These are phyloP conservation scores for Phycodurus eques DNA, from an alignment of 2,113 vertebrate genomes.

Conservation along the genomic window DNA sequence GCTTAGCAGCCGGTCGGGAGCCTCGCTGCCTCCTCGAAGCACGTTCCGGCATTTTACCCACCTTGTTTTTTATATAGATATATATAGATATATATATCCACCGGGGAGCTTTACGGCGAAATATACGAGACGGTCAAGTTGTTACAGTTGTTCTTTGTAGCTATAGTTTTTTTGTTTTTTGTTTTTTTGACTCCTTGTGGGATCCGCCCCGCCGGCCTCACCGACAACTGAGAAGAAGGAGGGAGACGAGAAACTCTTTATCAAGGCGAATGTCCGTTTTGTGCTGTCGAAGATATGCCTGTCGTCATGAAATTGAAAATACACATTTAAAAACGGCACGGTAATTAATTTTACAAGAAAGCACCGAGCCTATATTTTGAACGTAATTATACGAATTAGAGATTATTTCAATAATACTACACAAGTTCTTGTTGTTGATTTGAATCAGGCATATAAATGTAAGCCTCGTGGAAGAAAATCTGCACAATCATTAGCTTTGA, in stretches of 20 bases:
- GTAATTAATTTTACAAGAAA: not conserved
- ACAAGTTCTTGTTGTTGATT: conserved; percentile 14
- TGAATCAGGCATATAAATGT: conserved; percentile 32
- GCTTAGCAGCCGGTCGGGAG: conserved; percentile 21
- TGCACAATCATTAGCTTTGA: conserved; percentile 70
- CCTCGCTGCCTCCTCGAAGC: not conserved
- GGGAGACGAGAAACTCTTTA: conserved; percentile 66
- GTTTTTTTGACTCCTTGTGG: conserved; percentile 48
- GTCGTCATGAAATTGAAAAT: conserved; percentile 6
- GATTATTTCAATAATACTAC: rapidly evolving
- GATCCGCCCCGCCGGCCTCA: conserved; percentile 82
- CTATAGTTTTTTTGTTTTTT: conserved; percentile 61
- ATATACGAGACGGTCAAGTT: conserved; percentile 46
- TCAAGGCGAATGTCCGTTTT: conserved; percentile 63
- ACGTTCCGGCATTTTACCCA: conserved; percentile 45
- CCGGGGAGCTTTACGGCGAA: conserved; percentile 57
- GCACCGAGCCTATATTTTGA: rapidly evolving
- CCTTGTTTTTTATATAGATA: conserved; percentile 54
- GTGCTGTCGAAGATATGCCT: conserved; percentile 51
- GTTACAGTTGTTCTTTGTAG: conserved; percentile 55
- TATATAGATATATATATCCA: conserved; percentile 52
- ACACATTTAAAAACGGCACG: not conserved
- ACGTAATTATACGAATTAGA: rapidly evolving
- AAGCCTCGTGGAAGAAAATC: conserved; percentile 45
- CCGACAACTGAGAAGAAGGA: conserved; percentile 77